Evolutionary conservation across 2,888 invertebrate species (phyloP).

Genomic region (Cenopis cana): DNA sequence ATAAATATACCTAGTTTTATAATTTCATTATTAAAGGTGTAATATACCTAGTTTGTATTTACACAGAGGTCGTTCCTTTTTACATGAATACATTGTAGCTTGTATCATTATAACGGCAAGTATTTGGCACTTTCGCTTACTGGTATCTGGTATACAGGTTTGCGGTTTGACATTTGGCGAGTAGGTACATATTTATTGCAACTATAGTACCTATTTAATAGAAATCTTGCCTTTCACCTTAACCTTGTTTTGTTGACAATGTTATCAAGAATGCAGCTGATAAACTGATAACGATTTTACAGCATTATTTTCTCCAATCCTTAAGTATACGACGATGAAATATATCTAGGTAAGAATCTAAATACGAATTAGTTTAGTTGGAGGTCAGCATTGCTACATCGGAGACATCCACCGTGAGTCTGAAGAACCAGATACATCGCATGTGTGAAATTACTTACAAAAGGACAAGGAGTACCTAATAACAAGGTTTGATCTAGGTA

Average conservation of each 20-base stretch:
- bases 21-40: too few relatives aligned
- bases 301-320: slow-evolving; percentile 25
- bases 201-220: background rate
- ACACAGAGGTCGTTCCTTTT: background rate
- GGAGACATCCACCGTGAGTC: background rate
- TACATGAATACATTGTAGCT: too few relatives aligned
- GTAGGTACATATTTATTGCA: background rate
- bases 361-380: slow-evolving; percentile 10
- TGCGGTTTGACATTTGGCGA: too few relatives aligned
- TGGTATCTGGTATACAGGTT: background rate
- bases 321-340: slow-evolving; percentile 12
- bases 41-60: background rate
- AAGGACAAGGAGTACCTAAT: too few relatives aligned
- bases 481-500: too few relatives aligned
- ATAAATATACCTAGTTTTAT: too few relatives aligned
- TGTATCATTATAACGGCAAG: background rate
- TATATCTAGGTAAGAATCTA: background rate
- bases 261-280: slow-evolving; percentile 42
- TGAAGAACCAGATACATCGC: background rate
- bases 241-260: slow-evolving; percentile 39
- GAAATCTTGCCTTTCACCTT: slow-evolving; percentile 17
- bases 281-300: slow-evolving; percentile 29
- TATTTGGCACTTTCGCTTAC: background rate
- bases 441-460: too few relatives aligned
- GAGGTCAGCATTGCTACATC: background rate